Evolutionary conservation across 2,888 invertebrate species (phyloP), one percentile per base, ranked within the genome.

Genomic region (Rotaria macrura): DNA sequence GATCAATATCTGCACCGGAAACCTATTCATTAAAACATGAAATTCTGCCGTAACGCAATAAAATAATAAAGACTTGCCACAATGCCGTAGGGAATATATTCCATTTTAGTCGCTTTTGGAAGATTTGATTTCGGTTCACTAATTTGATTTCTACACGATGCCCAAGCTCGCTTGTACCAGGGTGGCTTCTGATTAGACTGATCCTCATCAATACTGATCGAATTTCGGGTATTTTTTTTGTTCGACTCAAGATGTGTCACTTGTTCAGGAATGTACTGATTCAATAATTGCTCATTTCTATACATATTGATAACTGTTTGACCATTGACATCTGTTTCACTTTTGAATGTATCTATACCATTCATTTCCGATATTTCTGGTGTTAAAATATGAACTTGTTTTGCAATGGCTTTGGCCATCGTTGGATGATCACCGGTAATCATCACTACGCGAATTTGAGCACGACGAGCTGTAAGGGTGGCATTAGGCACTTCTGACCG

Each of bases 311-410:
- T 10, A 57, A 4, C 29, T 10, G n/a, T 29, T 29, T 57, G n/a
- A 29, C 57, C 57, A n/a, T 57, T 29, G 52, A 1, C 52, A 10
- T 57, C 29, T 57, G 7, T 29, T 29, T 29, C 29, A 10, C n/a
- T 10, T 57, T 57, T 57, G 25, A 57, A 57, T 23, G 57, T 57
- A n/a, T 57, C 57, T 10, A 57, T 12, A 57, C 57, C 57, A 23
- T 57, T 57, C 10, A 57, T 57, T n/a, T 57, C 57, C 29, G 57
- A n/a, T 57, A 57, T 57, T 57, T 57, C 57, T 57, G 57, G 57
- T 57, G 57, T 85, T 52, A 85, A 83, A n/a, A 85, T 85, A 55
- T 79, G 79, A 40, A 85, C 85, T 85, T 85, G 85, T n/a, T 85
- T 49, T 10, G 85, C 85, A n/a, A 85, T 85, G 1, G 85, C 85